Base-by-base conservation (phyloP, 1,140 invertebrate genomes). In the Atta texana region DNA sequence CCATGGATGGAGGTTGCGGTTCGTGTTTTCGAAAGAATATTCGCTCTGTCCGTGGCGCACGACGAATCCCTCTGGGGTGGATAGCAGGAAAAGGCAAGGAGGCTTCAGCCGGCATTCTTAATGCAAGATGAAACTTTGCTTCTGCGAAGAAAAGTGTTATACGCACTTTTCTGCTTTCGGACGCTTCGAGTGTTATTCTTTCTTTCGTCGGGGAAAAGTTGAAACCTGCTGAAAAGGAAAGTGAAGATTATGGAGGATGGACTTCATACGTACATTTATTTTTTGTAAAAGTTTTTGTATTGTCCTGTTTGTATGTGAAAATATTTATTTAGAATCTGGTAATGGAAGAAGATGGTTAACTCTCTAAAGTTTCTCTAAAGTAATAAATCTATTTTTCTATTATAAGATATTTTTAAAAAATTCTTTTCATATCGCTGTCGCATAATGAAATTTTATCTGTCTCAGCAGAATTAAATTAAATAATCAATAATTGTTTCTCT, bases 71-170 rank as follows among this genome's bases (percentile, higher is more conserved):
- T 31, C 86, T 51, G 71, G 34, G 12, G 1, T 53, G 75, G 77
- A 57, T 57, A 72, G 55, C 31, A 34, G 80, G 55, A 87, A 85
- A 31, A 24, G 24, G 31, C 53, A 51, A 24, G 68, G 66, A 24
- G 39, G 51, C 89, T 91, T 69, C 87, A 75, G 82, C 87, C 84
- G 86, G 86, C 87, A 91, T 84, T 63, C 89, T 93, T 93, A 89
- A 53, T 75, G 78, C 81, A 61, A 74, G 87, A 16, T 88, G 44
- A 66, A 89, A 91, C 66, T 91, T 92, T 78, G 57, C 44, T 63
- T 80, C 63, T 59, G 76, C 57, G 49, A 24, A 82, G 57, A 72
- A 75, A 55, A 89, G 74, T 63, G 74, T 66, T 76, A 21, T 78
- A 18, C 63, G 51, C 66, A 66, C 39, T 81, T 84, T 72, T 39